Base-by-base conservation (phyloP, 1,140 invertebrate species). In the Brachionus paranguensis region DNA sequence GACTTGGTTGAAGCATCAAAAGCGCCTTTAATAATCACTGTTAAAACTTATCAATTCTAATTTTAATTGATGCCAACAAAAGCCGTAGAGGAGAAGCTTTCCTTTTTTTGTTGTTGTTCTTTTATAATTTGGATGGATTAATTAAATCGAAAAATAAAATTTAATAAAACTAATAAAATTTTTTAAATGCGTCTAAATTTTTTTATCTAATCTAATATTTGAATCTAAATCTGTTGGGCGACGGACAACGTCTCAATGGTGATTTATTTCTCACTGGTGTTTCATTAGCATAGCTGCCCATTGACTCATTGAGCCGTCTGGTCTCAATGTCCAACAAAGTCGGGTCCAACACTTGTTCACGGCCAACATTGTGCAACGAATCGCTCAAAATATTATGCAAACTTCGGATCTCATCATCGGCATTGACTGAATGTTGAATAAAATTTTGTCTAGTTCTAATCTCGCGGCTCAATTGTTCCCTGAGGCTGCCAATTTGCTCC, bases 401-500 rank as follows among this genome's bases (percentile, higher is more conserved):
- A 24, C 33, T 81, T 64, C 29, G 37, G 3, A 81, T 81, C n/a
- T 81, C 78, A 45, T 81, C 78, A 55, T 84, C 81, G 68, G 65
- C 60, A 29, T n/a, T 70, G 50, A 50, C 45, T n/a, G 45, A 43
- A 17, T 74, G 65, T 2, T 43, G 72, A 41, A 74, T 41, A 47
- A 84, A 84, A 41, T 65, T 43, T 84, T 84, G 65, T 64, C 83
- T 65, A n/a, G 47, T 68, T 33, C 83, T 29, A 24, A 84, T 84
- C 43, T 84, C 83, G n/a, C 29, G 14, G 24, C 41, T 72, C 47
- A 84, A 60, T 45, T 84, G 83, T 4, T 84, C 83, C 64, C 43
- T 74, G 5, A 84, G 24, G 10, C 29, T 84, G n/a, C 11, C 86
- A 88, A 95, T 94, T 91, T 96, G 95, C 90, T 94, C 94, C 88